phyloP scores from a whole-genome alignment of 37 sponge, comb jelly and placozoan genomes.

The Axinella damicornis region DNA sequence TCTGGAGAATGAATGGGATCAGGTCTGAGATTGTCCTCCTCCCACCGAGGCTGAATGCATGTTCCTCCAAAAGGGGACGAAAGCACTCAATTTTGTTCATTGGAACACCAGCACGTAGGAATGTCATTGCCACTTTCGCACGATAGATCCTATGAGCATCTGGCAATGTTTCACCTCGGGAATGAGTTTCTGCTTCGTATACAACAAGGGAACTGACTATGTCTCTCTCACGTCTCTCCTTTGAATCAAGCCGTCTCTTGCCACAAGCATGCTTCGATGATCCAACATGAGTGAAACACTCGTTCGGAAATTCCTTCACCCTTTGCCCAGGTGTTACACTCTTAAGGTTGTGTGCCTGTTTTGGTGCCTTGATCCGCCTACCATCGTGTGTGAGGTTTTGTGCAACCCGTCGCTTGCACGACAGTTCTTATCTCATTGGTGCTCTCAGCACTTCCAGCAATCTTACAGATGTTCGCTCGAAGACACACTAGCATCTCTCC shows the following conservation, averaged over 20 bases:
- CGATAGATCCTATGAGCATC: conserved; percentile 10
- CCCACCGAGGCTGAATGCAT: not conserved
- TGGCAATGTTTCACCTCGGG: conserved; percentile 45
- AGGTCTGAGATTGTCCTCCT: conserved; percentile 10
- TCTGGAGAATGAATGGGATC: conserved; percentile 27
- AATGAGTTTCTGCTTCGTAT: conserved; percentile 8
- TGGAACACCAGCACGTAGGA: conserved; percentile 46
- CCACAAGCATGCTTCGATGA: conserved; percentile 1
- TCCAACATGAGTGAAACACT: not conserved
- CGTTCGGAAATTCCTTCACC: conserved; percentile 16
- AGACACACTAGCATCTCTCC: no score
- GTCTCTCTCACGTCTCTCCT: conserved; percentile 10
- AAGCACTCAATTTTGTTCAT: conserved; percentile 13
- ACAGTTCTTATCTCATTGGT: no score
- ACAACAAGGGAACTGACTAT: conserved; percentile 8
- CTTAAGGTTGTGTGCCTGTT: conserved; percentile 16
- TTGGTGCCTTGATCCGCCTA: no score
- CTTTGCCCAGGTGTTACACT: conserved; percentile 10
- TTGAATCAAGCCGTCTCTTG: not conserved
- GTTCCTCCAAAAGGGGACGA: conserved; percentile 19
- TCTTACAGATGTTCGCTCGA: no score
- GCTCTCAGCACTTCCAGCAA: no score
- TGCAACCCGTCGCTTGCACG: no score
- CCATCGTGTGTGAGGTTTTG: no score
- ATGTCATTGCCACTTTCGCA: conserved; percentile 26